Conservation (phyloP, 2,797 vertebrate species). For the Rhodeus uyekii region DNA sequence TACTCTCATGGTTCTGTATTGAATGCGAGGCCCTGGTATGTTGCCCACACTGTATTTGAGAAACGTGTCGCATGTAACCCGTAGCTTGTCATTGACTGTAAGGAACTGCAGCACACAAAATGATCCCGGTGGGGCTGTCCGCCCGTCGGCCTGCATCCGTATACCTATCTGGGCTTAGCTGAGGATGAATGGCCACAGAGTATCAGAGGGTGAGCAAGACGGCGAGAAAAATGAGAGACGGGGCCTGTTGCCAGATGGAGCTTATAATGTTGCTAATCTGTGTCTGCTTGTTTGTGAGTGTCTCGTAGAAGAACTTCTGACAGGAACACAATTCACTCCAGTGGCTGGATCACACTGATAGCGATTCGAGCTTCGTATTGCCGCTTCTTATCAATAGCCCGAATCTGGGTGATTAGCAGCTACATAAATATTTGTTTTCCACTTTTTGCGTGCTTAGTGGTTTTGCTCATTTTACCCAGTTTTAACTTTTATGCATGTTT, state of each 20-base stretch:
- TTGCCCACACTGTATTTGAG: conserved; percentile 43
- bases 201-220: conserved; percentile 19
- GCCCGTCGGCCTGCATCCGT: neutral
- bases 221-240: conserved; percentile 23
- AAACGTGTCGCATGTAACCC: conserved; percentile 19
- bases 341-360: conserved; percentile 50
- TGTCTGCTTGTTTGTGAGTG: conserved; percentile 64
- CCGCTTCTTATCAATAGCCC: conserved; percentile 42
- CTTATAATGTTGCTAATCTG: conserved; percentile 64
- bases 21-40: conserved; percentile 30
- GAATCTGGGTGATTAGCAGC: conserved; percentile 53
- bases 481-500: neutral
- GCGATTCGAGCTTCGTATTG: conserved; percentile 37
- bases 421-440: conserved; percentile 44
- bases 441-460: conserved; percentile 26
- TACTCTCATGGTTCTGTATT: conserved; percentile 36
- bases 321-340: conserved; percentile 57
- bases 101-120: conserved; percentile 40
- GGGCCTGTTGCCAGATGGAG: conserved; percentile 52
- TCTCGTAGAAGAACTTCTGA: conserved; percentile 58
- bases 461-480: neutral
- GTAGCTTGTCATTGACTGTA: conserved; percentile 16
- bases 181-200: conserved; percentile 49
- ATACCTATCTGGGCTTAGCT: conserved; percentile 46
- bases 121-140: conserved; percentile 20